Base-by-base conservation (phyloP, 2,113 vertebrate species). In the Elaphurus davidianus region DNA sequence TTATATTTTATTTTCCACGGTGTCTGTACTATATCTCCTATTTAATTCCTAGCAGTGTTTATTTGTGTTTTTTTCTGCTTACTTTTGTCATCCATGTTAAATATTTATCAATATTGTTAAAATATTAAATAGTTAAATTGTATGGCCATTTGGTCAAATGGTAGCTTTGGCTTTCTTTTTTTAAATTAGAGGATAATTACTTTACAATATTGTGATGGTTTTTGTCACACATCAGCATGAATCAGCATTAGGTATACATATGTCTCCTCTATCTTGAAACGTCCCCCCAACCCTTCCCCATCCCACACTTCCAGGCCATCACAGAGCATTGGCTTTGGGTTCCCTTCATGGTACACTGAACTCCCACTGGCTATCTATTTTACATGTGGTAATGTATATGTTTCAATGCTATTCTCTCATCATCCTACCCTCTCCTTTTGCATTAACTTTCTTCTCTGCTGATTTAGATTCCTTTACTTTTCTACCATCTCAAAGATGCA, bases 281-380 rank as follows among this genome's bases (percentile, higher is more conserved):
- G 0, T 17, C 17, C n/a, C 64, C 10, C n/a, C 10, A 40, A 40
- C 40, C 40, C 40, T 40, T 71, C 10, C 19, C n/a, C 33, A 67
- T 5, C 64, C 64, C 10, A 25, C 10, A 13, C 36, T 11, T 40
- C 67, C 10, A 74, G 67, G 67, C 19, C 67, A 74, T 74, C 19
- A 25, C 67, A 40, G 67, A 25, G 36, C 21, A 2, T 0, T 74
- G 67, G n/a, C 67, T 40, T 74, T 40, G 67, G 19, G 67, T 74
- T 74, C 5, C 19, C 67, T 0, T 0, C 2, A 5, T 74, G 5
- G 2, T 23, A 6, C 2, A 13, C 13, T 12, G 19, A 74, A 25
- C 36, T 25, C 67, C 64, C 67, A 74, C 36, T 74, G 19, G 67
- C 10, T 74, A 23, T 74, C 10, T 6, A 23, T 40, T 40, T 40